These are phyloP conservation scores for Cossypha caffra DNA, from an alignment of 2,797 vertebrate species.

Conservation along the genomic window DNA sequence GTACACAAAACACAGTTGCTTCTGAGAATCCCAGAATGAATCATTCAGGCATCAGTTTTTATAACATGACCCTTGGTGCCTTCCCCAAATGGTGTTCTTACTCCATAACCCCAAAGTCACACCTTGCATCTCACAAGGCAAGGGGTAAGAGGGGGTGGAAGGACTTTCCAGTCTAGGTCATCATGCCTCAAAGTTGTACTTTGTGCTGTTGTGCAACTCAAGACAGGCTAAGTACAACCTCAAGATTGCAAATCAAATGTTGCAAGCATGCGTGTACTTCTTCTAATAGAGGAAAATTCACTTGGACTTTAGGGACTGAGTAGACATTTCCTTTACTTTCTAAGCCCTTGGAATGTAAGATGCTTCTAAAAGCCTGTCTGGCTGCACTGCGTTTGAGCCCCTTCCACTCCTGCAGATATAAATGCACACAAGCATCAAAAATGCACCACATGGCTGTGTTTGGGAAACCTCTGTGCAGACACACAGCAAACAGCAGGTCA, in stretches of 20 bases:
- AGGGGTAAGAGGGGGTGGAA: background rate
- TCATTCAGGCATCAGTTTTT: background rate
- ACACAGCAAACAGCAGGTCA: background rate
- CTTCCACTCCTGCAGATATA: background rate
- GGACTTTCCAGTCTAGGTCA: background rate
- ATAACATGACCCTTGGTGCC: background rate
- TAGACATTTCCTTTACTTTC: background rate
- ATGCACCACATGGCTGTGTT: rapidly evolving
- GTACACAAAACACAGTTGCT: rapidly evolving
- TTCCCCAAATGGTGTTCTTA: background rate
- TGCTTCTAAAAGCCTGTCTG: background rate
- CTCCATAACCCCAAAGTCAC: background rate
- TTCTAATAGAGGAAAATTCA: background rate
- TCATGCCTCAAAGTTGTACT: background rate
- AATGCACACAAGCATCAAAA: background rate
- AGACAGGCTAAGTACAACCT: background rate
- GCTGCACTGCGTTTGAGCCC: background rate
- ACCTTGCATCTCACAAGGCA: background rate
- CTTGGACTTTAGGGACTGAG: background rate
- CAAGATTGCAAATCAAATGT: background rate
- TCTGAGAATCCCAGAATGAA: background rate
- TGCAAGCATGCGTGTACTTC: background rate
- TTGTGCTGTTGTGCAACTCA: background rate
- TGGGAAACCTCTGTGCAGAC: background rate
- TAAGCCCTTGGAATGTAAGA: background rate